Conservation (phyloP, 1,140 invertebrate genomes). For the Tetranychus urticae region DNA sequence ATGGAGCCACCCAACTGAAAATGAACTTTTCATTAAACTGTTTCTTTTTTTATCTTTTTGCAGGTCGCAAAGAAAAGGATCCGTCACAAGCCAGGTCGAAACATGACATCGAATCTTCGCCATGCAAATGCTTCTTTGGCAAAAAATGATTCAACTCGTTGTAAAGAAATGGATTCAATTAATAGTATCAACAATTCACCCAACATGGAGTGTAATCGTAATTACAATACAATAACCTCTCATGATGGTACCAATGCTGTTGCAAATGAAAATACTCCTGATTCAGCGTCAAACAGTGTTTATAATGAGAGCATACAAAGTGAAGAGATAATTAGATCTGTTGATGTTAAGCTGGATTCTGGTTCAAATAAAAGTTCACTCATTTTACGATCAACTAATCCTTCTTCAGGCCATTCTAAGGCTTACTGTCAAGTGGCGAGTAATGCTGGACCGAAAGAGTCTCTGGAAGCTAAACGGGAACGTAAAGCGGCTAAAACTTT, state of each 20-base stretch:
- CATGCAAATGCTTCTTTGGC: no score
- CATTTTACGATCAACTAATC: not conserved
- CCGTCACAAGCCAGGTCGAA: not conserved
- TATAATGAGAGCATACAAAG: no score
- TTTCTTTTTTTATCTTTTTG: not conserved
- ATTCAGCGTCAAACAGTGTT: conserved; percentile 5
- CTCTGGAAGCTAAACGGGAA: conserved; percentile 24
- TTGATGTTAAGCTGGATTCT: not conserved
- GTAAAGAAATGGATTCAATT: not conserved
- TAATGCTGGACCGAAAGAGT: conserved; percentile 8
- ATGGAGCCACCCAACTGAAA: no score
- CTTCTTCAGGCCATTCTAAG: no score
- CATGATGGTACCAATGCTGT: not conserved
- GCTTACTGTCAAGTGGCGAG: no score
- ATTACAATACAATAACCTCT: no score
- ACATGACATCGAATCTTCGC: not conserved
- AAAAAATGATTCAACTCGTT: not conserved
- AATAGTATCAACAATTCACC: not conserved
- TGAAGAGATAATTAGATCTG: not conserved
- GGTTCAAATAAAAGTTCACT: not conserved
- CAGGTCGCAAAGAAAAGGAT: not conserved
- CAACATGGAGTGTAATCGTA: no score
- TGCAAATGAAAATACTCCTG: not conserved
- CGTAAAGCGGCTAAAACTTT: conserved; percentile 65
- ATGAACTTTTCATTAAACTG: not conserved